Percentiles rank a stretch among this genome's conserved stretches.
phyloP scores from a whole-genome alignment of 2,113 vertebrate genomes.

The Athene noctua region DNA sequence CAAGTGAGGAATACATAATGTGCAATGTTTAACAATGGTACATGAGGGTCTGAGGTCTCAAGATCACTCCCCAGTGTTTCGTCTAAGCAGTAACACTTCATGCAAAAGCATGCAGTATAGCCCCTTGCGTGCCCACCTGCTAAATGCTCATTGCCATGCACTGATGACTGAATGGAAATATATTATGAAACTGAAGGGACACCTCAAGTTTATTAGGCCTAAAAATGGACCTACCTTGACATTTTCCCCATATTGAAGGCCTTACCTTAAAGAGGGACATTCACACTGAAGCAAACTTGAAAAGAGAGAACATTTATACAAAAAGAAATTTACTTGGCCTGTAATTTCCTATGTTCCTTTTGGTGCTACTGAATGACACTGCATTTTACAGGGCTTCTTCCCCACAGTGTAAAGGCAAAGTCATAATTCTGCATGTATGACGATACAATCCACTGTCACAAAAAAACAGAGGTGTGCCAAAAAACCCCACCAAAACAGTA shows the following conservation, averaged over 20 bases:
- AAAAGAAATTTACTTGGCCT: slow-evolving; percentile 80
- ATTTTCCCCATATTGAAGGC: slow-evolving; percentile 77
- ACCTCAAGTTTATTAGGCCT: slow-evolving; percentile 74
- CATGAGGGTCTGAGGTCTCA: slow-evolving; percentile 41
- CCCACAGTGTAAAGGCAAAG: slow-evolving; percentile 40
- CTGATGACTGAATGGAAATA: slow-evolving; percentile 77
- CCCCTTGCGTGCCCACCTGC: slow-evolving; percentile 51
- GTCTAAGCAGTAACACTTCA: slow-evolving; percentile 74
- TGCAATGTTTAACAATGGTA: slow-evolving; percentile 47
- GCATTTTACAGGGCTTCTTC: slow-evolving; percentile 52
- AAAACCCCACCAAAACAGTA: slow-evolving; percentile 18
- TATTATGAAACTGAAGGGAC: slow-evolving; percentile 74
- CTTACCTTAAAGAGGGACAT: slow-evolving; percentile 84
- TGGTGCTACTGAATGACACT: slow-evolving; percentile 60
- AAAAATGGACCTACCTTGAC: slow-evolving; percentile 80
- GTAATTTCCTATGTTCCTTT: slow-evolving; percentile 60
- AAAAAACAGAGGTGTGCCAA: slow-evolving; percentile 31
- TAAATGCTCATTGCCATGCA: slow-evolving; percentile 76
- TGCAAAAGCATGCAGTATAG: slow-evolving; percentile 78
- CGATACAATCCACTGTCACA: neutral
- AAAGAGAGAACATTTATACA: slow-evolving; percentile 83
- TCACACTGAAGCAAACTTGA: slow-evolving; percentile 86
- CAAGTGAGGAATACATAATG: slow-evolving; percentile 40
- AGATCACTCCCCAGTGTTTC: slow-evolving; percentile 63
- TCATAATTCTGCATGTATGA: slow-evolving; percentile 36